A percentile compares a stretch with the other conserved stretches of the same genome.
phyloP scores from a whole-genome alignment of 2,888 invertebrate species.

The Keiferia lycopersicella region DNA sequence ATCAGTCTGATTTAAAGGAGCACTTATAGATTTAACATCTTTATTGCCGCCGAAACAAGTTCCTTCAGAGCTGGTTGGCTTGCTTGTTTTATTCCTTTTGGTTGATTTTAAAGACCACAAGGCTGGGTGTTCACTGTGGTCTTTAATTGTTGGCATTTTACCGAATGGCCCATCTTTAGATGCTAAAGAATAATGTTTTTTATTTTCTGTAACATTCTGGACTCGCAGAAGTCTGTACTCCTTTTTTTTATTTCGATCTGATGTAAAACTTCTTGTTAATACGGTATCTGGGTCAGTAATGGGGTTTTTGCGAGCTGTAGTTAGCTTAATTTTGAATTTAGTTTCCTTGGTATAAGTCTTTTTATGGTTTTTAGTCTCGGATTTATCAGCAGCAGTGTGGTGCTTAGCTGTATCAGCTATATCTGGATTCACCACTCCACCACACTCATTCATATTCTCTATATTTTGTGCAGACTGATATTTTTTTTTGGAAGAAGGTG shows the following conservation, averaged over 20 bases:
- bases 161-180: too few relatives aligned
- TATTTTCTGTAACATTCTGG: neutral
- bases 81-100: too few relatives aligned
- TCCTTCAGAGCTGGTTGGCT: too few relatives aligned
- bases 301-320: neutral
- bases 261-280: neutral
- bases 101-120: too few relatives aligned
- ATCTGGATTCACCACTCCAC: neutral
- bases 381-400: neutral
- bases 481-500: neutral
- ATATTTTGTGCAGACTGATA: conserved; percentile 6
- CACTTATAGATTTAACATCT: too few relatives aligned
- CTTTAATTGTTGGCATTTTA: too few relatives aligned
- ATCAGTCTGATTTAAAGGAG: too few relatives aligned
- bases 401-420: neutral
- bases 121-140: too few relatives aligned
- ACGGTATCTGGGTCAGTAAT: neutral
- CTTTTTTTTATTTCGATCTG: neutral
- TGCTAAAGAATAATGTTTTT: too few relatives aligned
- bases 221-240: neutral
- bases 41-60: too few relatives aligned
- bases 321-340: neutral
- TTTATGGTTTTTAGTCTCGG: neutral
- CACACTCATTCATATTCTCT: neutral
- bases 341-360: neutral